Evolutionary conservation across 1,140 invertebrate species (phyloP).

Genomic region (Ptiloglossa arizonensis): DNA sequence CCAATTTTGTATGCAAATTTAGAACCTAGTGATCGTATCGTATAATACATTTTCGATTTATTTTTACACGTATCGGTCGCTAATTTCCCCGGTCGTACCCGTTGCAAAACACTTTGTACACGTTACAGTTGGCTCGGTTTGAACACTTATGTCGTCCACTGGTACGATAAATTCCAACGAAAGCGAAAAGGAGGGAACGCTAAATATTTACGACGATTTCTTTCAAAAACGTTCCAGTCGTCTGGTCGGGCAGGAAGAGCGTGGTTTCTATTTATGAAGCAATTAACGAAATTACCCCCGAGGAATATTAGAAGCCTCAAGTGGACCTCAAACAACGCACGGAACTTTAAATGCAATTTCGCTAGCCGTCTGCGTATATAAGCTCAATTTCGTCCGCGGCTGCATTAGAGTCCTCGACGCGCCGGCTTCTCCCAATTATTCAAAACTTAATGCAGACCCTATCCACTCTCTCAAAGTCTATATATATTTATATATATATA

Average conservation of each 20-base stretch:
- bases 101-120: no score
- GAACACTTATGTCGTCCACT: no score
- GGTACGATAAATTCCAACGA: no score
- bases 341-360: constrained; percentile 50
- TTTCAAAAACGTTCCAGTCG: not conserved
- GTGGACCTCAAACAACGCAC: constrained; percentile 44
- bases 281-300: constrained; percentile 38
- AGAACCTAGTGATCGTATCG: no score
- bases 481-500: no score
- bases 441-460: constrained; percentile 51
- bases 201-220: no score
- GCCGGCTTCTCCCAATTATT: constrained; percentile 46
- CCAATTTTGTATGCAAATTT: no score
- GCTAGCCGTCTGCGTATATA: constrained; percentile 16
- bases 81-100: no score
- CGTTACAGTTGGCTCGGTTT: no score
- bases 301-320: constrained; percentile 45
- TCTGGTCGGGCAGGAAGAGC: not conserved
- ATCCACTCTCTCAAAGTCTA: constrained; percentile 38
- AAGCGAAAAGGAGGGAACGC: no score
- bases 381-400: constrained; percentile 44
- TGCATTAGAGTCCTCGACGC: constrained; percentile 46
- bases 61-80: no score
- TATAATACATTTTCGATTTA: no score
- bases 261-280: constrained; percentile 26